Conservation (phyloP, 1,140 invertebrate genomes). For the Cherax destructor region DNA sequence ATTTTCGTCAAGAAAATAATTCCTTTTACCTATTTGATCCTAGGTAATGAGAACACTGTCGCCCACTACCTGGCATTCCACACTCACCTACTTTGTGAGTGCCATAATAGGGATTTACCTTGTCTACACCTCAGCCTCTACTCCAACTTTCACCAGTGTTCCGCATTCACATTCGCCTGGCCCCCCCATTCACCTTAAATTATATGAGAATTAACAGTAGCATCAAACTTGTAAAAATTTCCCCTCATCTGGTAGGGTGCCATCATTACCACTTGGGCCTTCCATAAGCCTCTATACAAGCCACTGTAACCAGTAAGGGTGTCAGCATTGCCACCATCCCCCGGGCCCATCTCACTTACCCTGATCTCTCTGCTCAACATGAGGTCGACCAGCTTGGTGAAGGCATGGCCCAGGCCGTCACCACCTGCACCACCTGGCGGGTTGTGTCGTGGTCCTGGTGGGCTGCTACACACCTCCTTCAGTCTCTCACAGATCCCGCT, state of each 20-base stretch:
- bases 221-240: too few species aligned
- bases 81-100: background rate
- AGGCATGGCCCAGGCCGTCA: constrained; percentile 75
- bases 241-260: too few species aligned
- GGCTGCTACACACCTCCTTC: constrained; percentile 54
- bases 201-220: too few species aligned
- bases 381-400: constrained; percentile 77
- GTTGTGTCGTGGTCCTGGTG: constrained; percentile 40
- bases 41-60: too few species aligned
- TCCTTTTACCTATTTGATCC: too few species aligned
- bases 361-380: constrained; percentile 74
- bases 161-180: too few species aligned
- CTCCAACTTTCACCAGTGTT: too few species aligned
- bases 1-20: too few species aligned
- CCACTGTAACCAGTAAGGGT: background rate
- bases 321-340: background rate
- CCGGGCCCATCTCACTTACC: constrained; percentile 53
- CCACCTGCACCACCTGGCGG: constrained; percentile 73
- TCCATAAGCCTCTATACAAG: too few species aligned
- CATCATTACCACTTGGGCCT: background rate
- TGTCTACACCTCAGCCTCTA: too few species aligned
- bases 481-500: constrained; percentile 68
- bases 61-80: too few species aligned
- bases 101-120: background rate
- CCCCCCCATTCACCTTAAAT: too few species aligned